phyloP scores from a whole-genome alignment of 2,797 vertebrate genomes.

The Somateria mollissima region DNA sequence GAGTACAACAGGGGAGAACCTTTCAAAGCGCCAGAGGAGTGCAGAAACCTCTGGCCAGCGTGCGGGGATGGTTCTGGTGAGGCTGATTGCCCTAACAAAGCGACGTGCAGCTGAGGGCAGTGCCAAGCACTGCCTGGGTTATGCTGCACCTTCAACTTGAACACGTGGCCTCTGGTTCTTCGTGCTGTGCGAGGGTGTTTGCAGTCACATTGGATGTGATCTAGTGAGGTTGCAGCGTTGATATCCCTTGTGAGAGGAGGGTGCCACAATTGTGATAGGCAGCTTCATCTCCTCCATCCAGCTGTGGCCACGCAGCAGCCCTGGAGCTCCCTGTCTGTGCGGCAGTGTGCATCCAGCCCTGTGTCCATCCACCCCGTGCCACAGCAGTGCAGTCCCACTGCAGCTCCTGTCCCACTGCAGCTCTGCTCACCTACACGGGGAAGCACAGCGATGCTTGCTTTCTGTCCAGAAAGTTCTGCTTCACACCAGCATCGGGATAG shows the following conservation, averaged over 20 bases:
- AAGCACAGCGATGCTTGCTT: not conserved
- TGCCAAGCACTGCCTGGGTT: not conserved
- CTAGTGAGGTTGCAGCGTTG: too few species aligned
- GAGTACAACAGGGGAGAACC: not conserved
- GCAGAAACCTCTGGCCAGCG: not conserved
- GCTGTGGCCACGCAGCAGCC: not conserved
- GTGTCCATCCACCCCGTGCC: too few species aligned
- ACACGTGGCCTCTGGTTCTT: not conserved
- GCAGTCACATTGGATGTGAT: too few species aligned
- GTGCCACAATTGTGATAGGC: not conserved
- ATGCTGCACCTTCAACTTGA: rapidly evolving
- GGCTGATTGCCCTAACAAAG: not conserved
- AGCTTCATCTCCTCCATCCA: not conserved
- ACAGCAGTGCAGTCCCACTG: not conserved
- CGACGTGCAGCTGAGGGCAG: too few species aligned
- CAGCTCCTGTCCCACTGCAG: too few species aligned
- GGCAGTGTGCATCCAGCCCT: too few species aligned
- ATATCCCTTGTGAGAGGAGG: too few species aligned
- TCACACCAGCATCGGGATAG: not conserved
- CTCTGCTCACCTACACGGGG: too few species aligned
- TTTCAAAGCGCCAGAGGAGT: not conserved
- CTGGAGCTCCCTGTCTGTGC: not conserved
- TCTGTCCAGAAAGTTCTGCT: not conserved
- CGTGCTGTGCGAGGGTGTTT: not conserved
- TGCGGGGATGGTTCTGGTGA: not conserved